Evolutionary conservation across 2,888 invertebrate species (phyloP).

Genomic region (Ophioninae sp.): DNA sequence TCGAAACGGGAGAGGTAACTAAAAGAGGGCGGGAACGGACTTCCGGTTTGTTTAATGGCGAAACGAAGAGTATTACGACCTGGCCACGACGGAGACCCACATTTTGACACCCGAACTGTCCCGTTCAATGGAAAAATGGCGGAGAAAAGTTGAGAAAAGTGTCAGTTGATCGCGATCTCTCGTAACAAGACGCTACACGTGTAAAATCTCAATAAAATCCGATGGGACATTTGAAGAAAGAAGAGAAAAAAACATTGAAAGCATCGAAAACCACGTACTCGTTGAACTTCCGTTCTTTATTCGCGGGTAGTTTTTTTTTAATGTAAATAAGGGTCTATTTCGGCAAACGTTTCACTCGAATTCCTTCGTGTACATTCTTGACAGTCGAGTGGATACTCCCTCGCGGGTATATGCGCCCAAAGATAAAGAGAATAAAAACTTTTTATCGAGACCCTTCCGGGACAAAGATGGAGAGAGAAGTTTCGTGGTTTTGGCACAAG

Average conservation of each 20-base stretch:
- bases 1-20: too few relatives aligned
- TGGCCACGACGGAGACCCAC: neutral
- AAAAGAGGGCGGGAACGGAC: too few relatives aligned
- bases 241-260: neutral
- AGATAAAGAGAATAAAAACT: slow-evolving; percentile 36
- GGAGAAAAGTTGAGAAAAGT: neutral
- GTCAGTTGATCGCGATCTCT: neutral
- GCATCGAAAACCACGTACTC: neutral
- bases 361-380: neutral
- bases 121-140: neutral
- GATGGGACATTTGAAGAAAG: neutral
- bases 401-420: neutral
- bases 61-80: too few relatives aligned
- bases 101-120: neutral
- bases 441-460: slow-evolving; percentile 46
- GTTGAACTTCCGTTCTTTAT: neutral
- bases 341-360: slow-evolving; percentile 40
- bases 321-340: slow-evolving; percentile 30
- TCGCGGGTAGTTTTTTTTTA: neutral
- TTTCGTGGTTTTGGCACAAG: slow-evolving; percentile 39
- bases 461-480: neutral
- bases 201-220: too few relatives aligned
- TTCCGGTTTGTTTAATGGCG: too few relatives aligned
- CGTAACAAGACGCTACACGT: too few relatives aligned
- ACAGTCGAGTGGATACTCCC: neutral